Evolutionary conservation across 2,797 vertebrate species (phyloP), one percentile per base, ranked within the genome.

Genomic region (Rhinichthys osculus): DNA sequence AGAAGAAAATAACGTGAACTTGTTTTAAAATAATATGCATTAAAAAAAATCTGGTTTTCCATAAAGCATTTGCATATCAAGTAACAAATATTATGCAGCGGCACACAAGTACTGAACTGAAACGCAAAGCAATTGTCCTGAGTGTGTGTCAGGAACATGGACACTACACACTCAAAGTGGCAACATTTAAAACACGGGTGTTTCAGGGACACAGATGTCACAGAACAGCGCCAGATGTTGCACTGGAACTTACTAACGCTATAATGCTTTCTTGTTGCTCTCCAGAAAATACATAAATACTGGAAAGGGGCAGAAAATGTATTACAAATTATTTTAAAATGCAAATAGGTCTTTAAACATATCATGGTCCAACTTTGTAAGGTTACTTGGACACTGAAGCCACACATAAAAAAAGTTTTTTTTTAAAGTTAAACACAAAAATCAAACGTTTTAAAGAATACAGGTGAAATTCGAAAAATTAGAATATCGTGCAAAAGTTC

Each of bases 81-180:
- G 35, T 72, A 54, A 72, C 47, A 33, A 17, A 72, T 19, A 69
- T 54, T 70, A 82, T 71, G 67, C 67, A 23, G 38, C 1, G 7
- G 38, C 81, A 71, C 80, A 59, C 23, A 30, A 13, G 57, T 42
- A 72, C 27, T 54, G 52, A 72, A 59, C 52, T 59, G 69, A 47
- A 82, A 21, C 17, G 0, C 27, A 52, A 33, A 44, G 52, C 52
- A 44, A 27, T 59, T 23, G n/a, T 17, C 35, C 35, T 0, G 42
- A 72, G 38, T 71, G 80, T 59, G 30, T 23, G 27, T 82, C 35
- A 38, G 50, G 30, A 38, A 38, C 30, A 81, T 30, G 47, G 33
- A 57, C 14, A 30, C 42, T 5, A 71, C 67, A 72, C 35, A 59
- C 33, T 57, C 47, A 67, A 67, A 80, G 27, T 52, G 64, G 23